Evolutionary conservation across 2,113 vertebrate genomes (phyloP), one percentile per base, ranked within the genome.

Genomic region (Fulica atra): DNA sequence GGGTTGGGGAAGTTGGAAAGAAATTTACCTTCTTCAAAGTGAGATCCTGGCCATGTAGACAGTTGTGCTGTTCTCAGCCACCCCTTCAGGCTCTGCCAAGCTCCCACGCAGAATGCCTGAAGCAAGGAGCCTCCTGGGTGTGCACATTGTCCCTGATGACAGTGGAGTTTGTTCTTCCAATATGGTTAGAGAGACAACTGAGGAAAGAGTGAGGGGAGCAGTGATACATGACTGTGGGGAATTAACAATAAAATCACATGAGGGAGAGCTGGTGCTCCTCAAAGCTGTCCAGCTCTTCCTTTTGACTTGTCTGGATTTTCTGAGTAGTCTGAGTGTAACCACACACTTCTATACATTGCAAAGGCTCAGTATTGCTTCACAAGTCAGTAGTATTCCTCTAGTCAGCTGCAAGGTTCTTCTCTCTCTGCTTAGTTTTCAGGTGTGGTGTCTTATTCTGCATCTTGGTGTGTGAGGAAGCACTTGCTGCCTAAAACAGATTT

Each of bases 61-160:
- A 60, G 15, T 10, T 65, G n/a, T 78, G 26, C 13, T 59, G 53
- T 28, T 66, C 8, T 71, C 20, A 29, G 7, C 16, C 86, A 46
- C 8, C 7, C 46, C 48, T 65, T 24, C 56, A 56, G 33, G 69
- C 28, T 92, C 17, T 85, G 48, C 35, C 10, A 6, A 85, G 18
- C 11, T 60, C 42, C 48, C 38, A 38, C 1, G 0, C 48, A 57
- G 38, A 64, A 31, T 20, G 24, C 35, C 44, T 53, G 38, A 81
- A 51, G 36, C 53, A 35, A 59, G 53, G 26, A 87, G 2, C 10
- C 13, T 76, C 31, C 46, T 21, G 17, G 16, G 11, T 3, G 1
- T 31, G 13, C 8, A 57, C 21, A 18, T 11, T 54, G 7, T 31
- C 38, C 31, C 56, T 54, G 16, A 5, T 1, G 0, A 3, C 1